phyloP scores from a whole-genome alignment of 2,797 vertebrate genomes.

The Anguilla anguilla region DNA sequence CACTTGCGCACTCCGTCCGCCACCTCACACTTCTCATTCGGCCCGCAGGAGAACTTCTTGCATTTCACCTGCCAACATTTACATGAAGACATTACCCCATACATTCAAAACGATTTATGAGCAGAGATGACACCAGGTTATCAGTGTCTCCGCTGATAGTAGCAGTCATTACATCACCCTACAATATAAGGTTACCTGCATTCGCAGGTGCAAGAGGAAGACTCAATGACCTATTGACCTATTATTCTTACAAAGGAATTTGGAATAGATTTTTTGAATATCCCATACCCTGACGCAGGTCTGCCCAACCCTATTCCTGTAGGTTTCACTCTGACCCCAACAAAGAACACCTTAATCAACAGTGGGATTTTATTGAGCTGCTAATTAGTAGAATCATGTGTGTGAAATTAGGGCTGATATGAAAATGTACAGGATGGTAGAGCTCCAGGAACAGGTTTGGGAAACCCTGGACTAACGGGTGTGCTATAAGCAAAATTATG shows the following conservation, averaged over 20 bases:
- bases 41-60: constrained; percentile 61
- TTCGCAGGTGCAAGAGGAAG: background rate
- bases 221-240: no score
- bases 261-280: background rate
- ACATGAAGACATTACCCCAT: background rate
- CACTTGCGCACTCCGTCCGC: constrained; percentile 62
- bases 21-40: constrained; percentile 63
- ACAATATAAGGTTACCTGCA: background rate
- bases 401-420: no score
- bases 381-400: no score
- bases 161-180: background rate
- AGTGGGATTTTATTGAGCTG: no score
- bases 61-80: constrained; percentile 62
- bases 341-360: no score
- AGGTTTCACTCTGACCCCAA: no score
- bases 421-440: no score
- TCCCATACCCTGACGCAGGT: background rate
- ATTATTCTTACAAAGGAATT: background rate
- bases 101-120: background rate
- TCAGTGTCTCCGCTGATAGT: background rate
- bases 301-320: no score
- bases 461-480: no score
- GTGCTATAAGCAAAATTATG: no score
- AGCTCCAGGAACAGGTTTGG: no score
- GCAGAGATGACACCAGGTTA: background rate